Evolutionary conservation across 53 echinoderm and acorn worm species (phyloP).

Genomic region (Apostichopus leukothele): DNA sequence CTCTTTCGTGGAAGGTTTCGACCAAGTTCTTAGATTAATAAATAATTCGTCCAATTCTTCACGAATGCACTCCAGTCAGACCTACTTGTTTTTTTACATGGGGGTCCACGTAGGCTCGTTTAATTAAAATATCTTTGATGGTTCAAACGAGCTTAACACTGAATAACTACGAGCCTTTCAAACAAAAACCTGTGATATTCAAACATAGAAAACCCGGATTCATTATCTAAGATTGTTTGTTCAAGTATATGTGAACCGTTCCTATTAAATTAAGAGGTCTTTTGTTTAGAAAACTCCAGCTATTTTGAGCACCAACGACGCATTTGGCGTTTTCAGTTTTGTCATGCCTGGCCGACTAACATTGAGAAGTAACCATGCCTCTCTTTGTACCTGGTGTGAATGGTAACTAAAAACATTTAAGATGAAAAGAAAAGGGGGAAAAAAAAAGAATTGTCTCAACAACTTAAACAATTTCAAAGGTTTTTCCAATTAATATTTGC

Average conservation of each 20-base stretch:
- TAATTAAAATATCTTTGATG: background rate
- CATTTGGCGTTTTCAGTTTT: background rate
- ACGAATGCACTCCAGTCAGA: too few species aligned
- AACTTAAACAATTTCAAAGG: conserved; percentile 1
- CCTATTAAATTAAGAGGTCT: background rate
- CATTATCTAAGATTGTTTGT: conserved; percentile 10
- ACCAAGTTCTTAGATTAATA: too few species aligned
- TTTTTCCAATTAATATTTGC: background rate
- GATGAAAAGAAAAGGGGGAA: background rate
- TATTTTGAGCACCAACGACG: background rate
- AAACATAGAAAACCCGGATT: background rate
- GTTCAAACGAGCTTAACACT: background rate
- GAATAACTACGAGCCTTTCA: background rate
- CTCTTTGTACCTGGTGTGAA: background rate
- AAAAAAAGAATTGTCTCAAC: background rate
- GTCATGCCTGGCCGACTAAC: background rate
- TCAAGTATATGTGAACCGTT: background rate
- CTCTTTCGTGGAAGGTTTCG: too few species aligned
- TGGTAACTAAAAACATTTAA: background rate
- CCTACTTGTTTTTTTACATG: too few species aligned
- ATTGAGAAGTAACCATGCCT: background rate
- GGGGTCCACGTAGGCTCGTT: background rate
- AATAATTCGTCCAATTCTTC: too few species aligned
- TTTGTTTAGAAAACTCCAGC: background rate
- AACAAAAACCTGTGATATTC: background rate